Conservation (phyloP, 2,797 vertebrate genomes). For the Borostomias antarcticus region DNA sequence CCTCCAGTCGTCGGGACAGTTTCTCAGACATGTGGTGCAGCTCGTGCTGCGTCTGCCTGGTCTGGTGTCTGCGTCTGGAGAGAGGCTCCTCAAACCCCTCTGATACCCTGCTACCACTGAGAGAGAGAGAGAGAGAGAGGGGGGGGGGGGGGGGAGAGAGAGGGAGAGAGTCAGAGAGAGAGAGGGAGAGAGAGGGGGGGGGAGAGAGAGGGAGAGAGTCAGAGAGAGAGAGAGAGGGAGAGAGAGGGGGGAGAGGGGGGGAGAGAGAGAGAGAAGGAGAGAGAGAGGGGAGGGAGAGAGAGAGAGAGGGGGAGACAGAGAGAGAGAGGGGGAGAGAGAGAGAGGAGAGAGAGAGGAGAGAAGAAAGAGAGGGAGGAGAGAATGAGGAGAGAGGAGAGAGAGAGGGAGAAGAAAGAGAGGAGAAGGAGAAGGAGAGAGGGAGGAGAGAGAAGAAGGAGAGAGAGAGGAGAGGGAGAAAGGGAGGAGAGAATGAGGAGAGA, state of each 20-base stretch:
- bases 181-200: background rate
- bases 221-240: background rate
- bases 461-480: too few species aligned
- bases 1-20: slow-evolving; percentile 80
- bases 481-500: too few species aligned
- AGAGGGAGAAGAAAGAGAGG: background rate
- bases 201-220: background rate
- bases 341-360: too few species aligned
- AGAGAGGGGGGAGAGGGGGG: background rate
- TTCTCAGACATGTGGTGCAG: slow-evolving; percentile 85
- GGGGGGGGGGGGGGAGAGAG: background rate
- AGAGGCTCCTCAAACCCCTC: slow-evolving; percentile 57
- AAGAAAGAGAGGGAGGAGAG: too few species aligned
- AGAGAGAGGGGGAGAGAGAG: slow-evolving; percentile 13
- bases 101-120: slow-evolving; percentile 22
- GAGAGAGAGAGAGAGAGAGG: slow-evolving; percentile 15
- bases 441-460: too few species aligned
- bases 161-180: background rate
- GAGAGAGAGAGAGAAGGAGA: background rate
- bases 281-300: background rate
- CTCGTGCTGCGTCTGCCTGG: slow-evolving; percentile 78
- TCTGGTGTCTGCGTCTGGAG: slow-evolving; percentile 66
- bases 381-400: background rate
- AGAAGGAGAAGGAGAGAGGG: too few species aligned
- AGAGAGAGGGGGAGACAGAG: background rate